Percentiles rank a stretch among this genome's conserved stretches.
These are phyloP conservation scores for Hydra vulgaris DNA, from an alignment of 30 jellyfish, hydroid and myxozoan species.

Conservation along the genomic window DNA sequence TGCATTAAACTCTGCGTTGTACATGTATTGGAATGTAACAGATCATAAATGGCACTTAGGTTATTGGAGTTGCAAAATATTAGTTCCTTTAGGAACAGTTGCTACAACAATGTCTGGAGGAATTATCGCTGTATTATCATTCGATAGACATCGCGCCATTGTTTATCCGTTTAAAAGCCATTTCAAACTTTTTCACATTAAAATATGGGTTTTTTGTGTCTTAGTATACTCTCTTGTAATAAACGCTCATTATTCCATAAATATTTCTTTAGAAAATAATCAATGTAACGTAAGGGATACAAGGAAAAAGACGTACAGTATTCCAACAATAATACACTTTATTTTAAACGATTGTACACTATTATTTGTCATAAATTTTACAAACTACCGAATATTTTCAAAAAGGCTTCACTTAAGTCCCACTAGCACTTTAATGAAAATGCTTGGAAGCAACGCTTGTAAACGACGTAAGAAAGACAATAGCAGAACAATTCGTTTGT, in stretches of 20 bases:
- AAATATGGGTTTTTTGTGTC: conserved; percentile 26
- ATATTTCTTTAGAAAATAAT: conserved; percentile 1
- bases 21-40: conserved; percentile 57
- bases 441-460: conserved; percentile 22
- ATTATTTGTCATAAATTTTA: conserved; percentile 36
- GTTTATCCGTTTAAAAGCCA: conserved; percentile 59
- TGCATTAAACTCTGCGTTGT: conserved; percentile 53
- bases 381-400: conserved; percentile 39
- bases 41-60: conserved; percentile 78
- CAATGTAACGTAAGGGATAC: conserved; percentile 33
- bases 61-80: conserved; percentile 63
- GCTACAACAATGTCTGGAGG: conserved; percentile 81
- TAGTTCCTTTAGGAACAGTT: conserved; percentile 57
- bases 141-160: conserved; percentile 73
- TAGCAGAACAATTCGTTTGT: conserved; percentile 44
- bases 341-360: conserved; percentile 47
- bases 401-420: conserved; percentile 10
- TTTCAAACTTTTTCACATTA: conserved; percentile 32
- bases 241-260: conserved; percentile 35
- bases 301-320: conserved; percentile 27
- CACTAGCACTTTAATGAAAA: conserved; percentile 8
- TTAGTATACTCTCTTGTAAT: conserved; percentile 31
- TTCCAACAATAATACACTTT: conserved; percentile 39
- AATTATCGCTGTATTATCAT: conserved; percentile 53
- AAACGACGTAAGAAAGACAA: conserved; percentile 41